Evolutionary conservation across 2,888 invertebrate species (phyloP).

Genomic region (Antitype chi): DNA sequence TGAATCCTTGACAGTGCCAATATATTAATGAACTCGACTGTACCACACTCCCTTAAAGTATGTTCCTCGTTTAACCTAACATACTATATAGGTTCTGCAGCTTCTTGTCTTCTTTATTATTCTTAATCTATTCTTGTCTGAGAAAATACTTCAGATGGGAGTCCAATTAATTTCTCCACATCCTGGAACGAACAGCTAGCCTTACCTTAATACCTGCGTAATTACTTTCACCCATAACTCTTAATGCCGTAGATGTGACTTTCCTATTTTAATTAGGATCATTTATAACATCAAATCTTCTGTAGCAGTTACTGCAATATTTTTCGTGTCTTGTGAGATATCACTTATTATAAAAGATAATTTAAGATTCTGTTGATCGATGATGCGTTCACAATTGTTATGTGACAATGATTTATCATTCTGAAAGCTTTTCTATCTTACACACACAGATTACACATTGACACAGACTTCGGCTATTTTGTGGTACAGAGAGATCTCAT

Average conservation of each 20-base stretch:
- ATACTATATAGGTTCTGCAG: too few relatives aligned
- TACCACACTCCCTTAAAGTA: too few relatives aligned
- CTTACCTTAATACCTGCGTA: not conserved
- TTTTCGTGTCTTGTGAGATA: not conserved
- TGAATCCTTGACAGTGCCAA: too few relatives aligned
- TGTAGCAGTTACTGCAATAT: not conserved
- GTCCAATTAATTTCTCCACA: slow-evolving; percentile 2
- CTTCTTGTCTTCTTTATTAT: not conserved
- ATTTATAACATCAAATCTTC: not conserved
- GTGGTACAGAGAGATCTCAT: not conserved
- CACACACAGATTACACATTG: too few relatives aligned
- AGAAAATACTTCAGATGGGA: not conserved
- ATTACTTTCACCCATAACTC: not conserved
- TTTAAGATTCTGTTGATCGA: not conserved
- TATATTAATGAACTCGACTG: too few relatives aligned
- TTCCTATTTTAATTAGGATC: not conserved
- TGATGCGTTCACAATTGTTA: not conserved
- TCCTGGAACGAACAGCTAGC: not conserved
- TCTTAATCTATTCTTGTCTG: not conserved
- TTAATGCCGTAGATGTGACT: not conserved
- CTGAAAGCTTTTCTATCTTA: not conserved
- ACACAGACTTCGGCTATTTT: not conserved
- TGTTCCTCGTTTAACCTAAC: too few relatives aligned
- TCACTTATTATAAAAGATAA: not conserved
- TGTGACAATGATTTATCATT: not conserved